These are phyloP conservation scores for Argyra leucocephala DNA, from an alignment of 2,888 invertebrate species.

Conservation along the genomic window DNA sequence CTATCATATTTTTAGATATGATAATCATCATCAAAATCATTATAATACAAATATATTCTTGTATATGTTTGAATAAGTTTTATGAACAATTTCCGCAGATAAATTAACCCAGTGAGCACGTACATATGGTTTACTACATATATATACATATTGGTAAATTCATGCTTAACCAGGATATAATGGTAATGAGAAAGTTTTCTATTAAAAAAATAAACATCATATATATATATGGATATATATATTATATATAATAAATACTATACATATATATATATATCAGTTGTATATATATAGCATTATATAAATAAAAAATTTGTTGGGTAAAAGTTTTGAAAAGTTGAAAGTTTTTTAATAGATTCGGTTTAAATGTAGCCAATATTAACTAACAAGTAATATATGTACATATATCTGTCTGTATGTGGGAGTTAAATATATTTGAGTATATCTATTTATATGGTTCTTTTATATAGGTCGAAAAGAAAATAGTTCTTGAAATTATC, in stretches of 20 bases:
- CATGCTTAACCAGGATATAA: neutral
- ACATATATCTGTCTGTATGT: too few species aligned
- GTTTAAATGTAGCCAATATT: neutral
- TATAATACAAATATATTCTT: too few species aligned
- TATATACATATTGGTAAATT: neutral
- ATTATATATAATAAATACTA: too few species aligned
- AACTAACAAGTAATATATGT: neutral
- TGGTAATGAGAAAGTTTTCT: conserved; percentile 2
- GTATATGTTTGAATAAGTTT: neutral
- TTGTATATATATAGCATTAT: too few species aligned
- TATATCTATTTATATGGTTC: too few species aligned
- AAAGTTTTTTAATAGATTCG: neutral
- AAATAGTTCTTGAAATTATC: neutral
- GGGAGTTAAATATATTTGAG: too few species aligned
- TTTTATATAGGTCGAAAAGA: neutral
- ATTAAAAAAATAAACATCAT: neutral
- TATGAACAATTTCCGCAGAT: neutral
- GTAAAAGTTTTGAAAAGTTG: neutral
- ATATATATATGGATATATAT: neutral
- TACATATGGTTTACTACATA: neutral
- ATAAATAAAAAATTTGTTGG: neutral
- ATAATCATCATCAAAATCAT: too few species aligned
- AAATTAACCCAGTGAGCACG: conserved; percentile 4
- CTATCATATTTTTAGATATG: too few species aligned
- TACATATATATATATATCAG: too few species aligned